Conservation (phyloP, 2,113 vertebrate genomes). For the Thinocorus orbignyianus region DNA sequence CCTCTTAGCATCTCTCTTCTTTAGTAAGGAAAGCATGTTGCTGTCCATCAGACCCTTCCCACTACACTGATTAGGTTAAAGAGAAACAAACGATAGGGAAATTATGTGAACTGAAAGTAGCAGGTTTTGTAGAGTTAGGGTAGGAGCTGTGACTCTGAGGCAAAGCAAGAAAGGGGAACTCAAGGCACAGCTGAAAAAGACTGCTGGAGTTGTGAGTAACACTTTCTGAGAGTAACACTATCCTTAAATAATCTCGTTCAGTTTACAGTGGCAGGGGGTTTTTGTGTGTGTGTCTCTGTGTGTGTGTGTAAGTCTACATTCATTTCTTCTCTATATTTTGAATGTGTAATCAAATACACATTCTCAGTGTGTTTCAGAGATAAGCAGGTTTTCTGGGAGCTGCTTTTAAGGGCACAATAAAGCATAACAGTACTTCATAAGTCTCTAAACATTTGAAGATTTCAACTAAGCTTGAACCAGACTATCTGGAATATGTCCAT, state of each 20-base stretch:
- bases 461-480: constrained; percentile 2
- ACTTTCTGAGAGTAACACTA: constrained; percentile 41
- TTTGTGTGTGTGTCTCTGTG: neutral
- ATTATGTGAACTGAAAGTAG: constrained; percentile 19
- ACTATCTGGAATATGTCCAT: neutral
- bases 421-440: neutral
- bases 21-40: neutral
- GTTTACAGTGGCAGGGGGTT: neutral
- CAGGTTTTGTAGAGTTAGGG: constrained; percentile 10
- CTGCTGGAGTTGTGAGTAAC: neutral
- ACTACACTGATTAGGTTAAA: neutral
- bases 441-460: constrained; percentile 2
- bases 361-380: neutral
- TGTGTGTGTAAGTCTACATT: neutral
- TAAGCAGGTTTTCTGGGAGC: constrained; percentile 2
- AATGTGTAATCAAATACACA: neutral
- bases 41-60: neutral
- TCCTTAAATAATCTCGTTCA: neutral
- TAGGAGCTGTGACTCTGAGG: neutral
- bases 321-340: neutral
- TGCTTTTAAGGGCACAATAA: neutral
- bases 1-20: neutral
- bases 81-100: neutral
- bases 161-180: constrained; percentile 30
- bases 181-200: neutral